These are phyloP conservation scores for Diadromus collaris DNA, from an alignment of 2,888 invertebrate genomes.

Conservation along the genomic window DNA sequence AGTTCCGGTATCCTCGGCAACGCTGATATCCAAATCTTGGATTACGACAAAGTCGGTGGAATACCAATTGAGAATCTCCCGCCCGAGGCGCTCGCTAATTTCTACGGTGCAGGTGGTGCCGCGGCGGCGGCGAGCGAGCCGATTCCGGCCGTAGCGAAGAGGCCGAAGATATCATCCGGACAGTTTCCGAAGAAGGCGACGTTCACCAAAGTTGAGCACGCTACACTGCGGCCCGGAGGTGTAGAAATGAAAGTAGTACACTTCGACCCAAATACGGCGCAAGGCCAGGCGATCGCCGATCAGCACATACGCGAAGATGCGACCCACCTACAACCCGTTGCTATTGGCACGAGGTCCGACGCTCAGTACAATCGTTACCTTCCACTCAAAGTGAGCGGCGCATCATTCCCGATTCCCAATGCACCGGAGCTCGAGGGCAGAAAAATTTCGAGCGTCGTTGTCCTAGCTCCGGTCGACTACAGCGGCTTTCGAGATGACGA, in stretches of 20 bases:
- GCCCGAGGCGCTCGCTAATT: conserved; percentile 92
- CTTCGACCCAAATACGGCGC: conserved; percentile 88
- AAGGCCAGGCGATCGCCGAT: conserved; percentile 87
- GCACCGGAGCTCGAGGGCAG: conserved; percentile 88
- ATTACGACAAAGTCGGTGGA: conserved; percentile 94
- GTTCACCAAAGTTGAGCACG: conserved; percentile 76
- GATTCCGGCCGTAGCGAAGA: conserved; percentile 84
- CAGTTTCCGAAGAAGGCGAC: conserved; percentile 64
- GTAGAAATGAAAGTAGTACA: conserved; percentile 93
- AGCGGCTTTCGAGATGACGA: conserved; percentile 81
- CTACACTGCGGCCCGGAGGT: conserved; percentile 81
- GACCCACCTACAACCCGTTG: conserved; percentile 88
- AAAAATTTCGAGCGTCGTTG: conserved; percentile 92
- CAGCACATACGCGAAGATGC: conserved; percentile 88
- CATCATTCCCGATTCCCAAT: conserved; percentile 92
- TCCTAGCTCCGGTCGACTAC: conserved; percentile 91
- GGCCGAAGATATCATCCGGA: conserved; percentile 66
- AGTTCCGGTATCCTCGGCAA: conserved; percentile 93
- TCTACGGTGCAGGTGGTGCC: conserved; percentile 91
- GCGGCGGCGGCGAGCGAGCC: conserved; percentile 87
- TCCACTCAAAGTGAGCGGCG: conserved; percentile 91
- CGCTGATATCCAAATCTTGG: conserved; percentile 92
- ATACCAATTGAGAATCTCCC: conserved; percentile 91
- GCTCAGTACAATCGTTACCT: conserved; percentile 91
- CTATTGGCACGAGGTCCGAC: conserved; percentile 81